Evolutionary conservation across 2,888 invertebrate genomes (phyloP), one percentile per base, ranked within the genome.

Genomic region (Hybos culiciformis): DNA sequence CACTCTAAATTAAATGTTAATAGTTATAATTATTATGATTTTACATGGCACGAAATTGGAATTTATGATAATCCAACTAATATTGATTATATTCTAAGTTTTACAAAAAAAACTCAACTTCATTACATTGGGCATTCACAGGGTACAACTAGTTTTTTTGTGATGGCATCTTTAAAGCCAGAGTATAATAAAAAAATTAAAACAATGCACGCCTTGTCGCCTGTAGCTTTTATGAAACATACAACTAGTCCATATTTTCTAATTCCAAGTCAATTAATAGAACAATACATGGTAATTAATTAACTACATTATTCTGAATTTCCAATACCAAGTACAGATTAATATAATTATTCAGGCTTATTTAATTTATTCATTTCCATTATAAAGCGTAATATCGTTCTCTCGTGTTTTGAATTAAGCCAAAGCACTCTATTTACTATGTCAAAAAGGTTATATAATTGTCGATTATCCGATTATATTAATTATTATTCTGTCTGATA

Each of bases 141-240:
- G 47, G 80, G 78, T 26, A 66, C 68, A 5, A 70, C 71, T 0
- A 53, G 60, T 11, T 71, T 69, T 51, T 68, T 66, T 45, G 67
- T 70, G 1, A 65, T 70, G 63, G 59, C 59, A 26, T 57, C 68
- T 1, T 53, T 56, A 12, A 51, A 58, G 3, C 67, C 70, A 0
- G 66, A 69, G 19, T 70, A 70, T 47, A 71, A 72, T 53, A 50
- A 52, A 1, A 71, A 71, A 53, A 61, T 74, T 12, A 59, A 58
- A 42, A 60, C 66, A 0, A 63, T 68, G 51, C 64, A 68, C 40
- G 59, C 67, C 39, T 58, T 82, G 46, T 80, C 80, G 1, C 83
- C 83, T 0, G 74, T 83, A 0, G 76, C 77, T 0, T 80, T 71
- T 50, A 72, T 78, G 70, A 69, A 69, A 3, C 63, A 77, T 46